phyloP scores from a whole-genome alignment of 2,113 vertebrate species.

The Dromas ardeola region DNA sequence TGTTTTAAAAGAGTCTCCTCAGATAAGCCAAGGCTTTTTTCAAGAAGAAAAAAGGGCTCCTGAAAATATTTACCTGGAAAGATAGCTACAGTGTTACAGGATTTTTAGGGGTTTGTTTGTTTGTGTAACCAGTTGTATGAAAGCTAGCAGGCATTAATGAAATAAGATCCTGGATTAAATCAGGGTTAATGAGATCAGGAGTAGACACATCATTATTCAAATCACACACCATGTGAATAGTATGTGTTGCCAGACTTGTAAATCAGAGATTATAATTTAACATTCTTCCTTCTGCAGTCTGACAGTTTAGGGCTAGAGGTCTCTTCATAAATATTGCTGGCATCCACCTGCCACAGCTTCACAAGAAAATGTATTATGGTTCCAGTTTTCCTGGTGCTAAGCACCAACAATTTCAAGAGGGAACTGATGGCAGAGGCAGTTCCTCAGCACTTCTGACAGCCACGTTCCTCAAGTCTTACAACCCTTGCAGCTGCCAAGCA shows the following conservation, averaged over 20 bases:
- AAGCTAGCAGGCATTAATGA: conserved; percentile 39
- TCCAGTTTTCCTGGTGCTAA: neutral
- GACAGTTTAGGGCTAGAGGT: conserved; percentile 25
- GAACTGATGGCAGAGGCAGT: neutral
- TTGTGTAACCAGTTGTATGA: conserved; percentile 19
- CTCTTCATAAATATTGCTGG: neutral
- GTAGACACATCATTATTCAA: conserved; percentile 46
- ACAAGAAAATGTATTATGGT: neutral
- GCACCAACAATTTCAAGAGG: neutral
- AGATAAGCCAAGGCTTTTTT: neutral
- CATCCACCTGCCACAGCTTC: conserved; percentile 17
- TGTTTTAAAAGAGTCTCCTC: neutral
- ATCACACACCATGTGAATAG: conserved; percentile 27
- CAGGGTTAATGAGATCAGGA: conserved; percentile 55
- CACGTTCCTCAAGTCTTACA: neutral
- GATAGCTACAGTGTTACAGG: neutral
- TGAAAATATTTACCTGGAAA: neutral
- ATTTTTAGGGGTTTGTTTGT: conserved; percentile 24
- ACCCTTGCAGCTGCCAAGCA: neutral
- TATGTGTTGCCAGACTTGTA: neutral
- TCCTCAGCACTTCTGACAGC: neutral
- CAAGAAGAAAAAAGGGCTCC: neutral
- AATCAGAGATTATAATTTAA: conserved; percentile 58
- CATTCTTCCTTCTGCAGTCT: neutral
- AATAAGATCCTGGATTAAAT: conserved; percentile 35